Percentiles rank a stretch among this genome's conserved stretches.
Conservation (phyloP, 1,140 invertebrate species). For the Amphibalanus amphitrite region DNA sequence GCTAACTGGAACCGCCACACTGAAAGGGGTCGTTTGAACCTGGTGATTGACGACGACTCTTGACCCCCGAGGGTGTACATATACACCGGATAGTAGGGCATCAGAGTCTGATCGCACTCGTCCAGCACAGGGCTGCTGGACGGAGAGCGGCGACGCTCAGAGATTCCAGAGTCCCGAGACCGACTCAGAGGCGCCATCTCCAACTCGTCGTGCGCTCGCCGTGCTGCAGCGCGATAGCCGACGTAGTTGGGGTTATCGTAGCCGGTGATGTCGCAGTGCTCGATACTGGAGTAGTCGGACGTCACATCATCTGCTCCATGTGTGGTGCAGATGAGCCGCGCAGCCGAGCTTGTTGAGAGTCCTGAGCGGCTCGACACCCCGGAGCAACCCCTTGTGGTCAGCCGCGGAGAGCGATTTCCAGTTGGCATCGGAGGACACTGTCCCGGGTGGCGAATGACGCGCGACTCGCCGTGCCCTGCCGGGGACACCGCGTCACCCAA, state of each 20-base stretch:
- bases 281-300: background rate
- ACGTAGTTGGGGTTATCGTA: background rate
- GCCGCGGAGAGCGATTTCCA: too few species aligned
- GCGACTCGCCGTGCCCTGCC: too few species aligned
- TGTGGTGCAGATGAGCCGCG: too few species aligned
- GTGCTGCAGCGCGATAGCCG: background rate
- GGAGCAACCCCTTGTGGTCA: too few species aligned
- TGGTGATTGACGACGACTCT: background rate
- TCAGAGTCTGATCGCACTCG: background rate
- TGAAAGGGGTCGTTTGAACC: background rate
- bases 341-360: too few species aligned
- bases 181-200: background rate
- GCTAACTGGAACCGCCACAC: background rate
- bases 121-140: background rate
- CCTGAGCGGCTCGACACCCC: too few species aligned
- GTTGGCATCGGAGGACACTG: too few species aligned
- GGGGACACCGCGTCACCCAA: background rate
- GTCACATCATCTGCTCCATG: background rate
- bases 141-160: background rate
- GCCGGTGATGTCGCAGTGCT: constrained; percentile 3
- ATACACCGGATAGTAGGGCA: background rate
- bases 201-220: background rate
- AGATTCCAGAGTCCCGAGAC: background rate
- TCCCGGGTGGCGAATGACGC: too few species aligned
- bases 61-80: background rate